Evolutionary conservation across 1,140 invertebrate genomes (phyloP).

Genomic region (Drosophila insularis): DNA sequence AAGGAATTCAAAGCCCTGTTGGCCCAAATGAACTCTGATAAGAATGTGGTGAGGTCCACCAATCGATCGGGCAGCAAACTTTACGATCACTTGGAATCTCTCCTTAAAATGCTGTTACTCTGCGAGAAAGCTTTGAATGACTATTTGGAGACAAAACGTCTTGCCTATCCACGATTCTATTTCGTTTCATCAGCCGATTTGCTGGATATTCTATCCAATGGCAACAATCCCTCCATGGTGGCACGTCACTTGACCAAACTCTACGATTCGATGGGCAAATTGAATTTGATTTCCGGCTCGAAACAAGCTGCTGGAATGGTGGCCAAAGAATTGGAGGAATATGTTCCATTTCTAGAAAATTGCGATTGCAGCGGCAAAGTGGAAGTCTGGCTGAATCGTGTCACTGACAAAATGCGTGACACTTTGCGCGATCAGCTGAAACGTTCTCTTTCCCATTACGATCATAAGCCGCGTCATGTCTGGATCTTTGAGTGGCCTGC

Average conservation of each 20-base stretch:
- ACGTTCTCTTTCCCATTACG: slow-evolving; percentile 92
- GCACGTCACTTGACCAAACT: slow-evolving; percentile 94
- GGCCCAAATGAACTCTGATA: slow-evolving; percentile 84
- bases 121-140: slow-evolving; percentile 97
- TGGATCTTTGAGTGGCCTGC: slow-evolving; percentile 98
- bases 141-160: slow-evolving; percentile 96
- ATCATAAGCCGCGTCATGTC: slow-evolving; percentile 93
- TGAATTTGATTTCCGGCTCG: slow-evolving; percentile 87
- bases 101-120: slow-evolving; percentile 89
- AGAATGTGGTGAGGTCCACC: slow-evolving; percentile 93
- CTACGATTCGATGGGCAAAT: slow-evolving; percentile 94
- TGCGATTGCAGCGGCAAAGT: slow-evolving; percentile 96
- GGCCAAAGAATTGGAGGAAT: slow-evolving; percentile 92
- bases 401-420: slow-evolving; percentile 91
- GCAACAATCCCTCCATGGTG: slow-evolving; percentile 93
- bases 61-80: slow-evolving; percentile 88
- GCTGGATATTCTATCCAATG: slow-evolving; percentile 96
- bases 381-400: slow-evolving; percentile 94
- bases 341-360: slow-evolving; percentile 87
- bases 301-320: slow-evolving; percentile 87
- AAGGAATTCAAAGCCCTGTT: slow-evolving; percentile 88
- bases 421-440: slow-evolving; percentile 91
- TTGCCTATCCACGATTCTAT: slow-evolving; percentile 97
- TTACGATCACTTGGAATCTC: slow-evolving; percentile 89
- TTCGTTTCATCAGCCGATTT: slow-evolving; percentile 97